Evolutionary conservation across 1,140 invertebrate genomes (phyloP).

Genomic region (Maconellicoccus hirsutus): DNA sequence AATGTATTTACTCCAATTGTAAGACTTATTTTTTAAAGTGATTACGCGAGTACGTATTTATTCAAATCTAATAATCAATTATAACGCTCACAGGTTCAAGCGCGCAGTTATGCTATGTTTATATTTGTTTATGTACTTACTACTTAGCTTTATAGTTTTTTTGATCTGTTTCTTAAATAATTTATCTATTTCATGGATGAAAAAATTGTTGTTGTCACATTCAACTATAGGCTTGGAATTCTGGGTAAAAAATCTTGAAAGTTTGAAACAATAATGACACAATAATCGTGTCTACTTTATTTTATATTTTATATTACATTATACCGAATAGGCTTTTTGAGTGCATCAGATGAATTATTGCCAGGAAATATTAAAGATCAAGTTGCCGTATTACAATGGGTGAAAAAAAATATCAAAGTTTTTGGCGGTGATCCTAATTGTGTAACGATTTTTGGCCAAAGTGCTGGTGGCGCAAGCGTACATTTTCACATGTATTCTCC

Average conservation of each 20-base stretch:
- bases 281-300: not conserved
- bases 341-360: not conserved
- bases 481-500: constrained; percentile 55
- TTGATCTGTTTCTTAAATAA: too few relatives aligned
- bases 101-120: too few relatives aligned
- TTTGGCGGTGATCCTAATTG: constrained; percentile 77
- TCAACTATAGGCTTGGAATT: constrained; percentile 64
- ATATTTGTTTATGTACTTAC: too few relatives aligned
- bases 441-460: constrained; percentile 83
- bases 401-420: constrained; percentile 67
- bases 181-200: constrained; percentile 58
- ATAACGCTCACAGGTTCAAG: too few relatives aligned
- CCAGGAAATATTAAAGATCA: constrained; percentile 88
- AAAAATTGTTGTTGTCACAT: constrained; percentile 60
- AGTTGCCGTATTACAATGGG: constrained; percentile 71
- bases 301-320: not conserved
- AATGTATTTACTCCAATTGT: constrained; percentile 26
- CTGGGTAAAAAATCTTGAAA: constrained; percentile 36
- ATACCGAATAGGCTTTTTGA: not conserved
- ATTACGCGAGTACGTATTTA: too few relatives aligned
- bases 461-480: constrained; percentile 60
- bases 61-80: too few relatives aligned
- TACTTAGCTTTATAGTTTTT: too few relatives aligned
- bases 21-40: not conserved
- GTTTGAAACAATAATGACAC: not conserved